Conservation (phyloP, 2,888 invertebrate genomes). For the Cheilosia grossa region DNA sequence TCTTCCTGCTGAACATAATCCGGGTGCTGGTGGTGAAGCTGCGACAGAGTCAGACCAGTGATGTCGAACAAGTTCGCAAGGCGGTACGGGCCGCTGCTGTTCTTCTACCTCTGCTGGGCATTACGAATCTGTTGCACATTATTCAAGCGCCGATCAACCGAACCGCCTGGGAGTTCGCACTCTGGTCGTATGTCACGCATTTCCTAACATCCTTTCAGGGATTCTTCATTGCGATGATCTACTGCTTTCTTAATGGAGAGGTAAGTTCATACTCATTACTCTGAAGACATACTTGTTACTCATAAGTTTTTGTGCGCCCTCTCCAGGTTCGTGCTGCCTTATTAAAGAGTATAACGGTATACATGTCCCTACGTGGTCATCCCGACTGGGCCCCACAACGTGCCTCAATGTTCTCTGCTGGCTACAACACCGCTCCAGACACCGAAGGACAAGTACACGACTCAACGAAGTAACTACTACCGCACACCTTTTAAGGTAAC, state of each 20-base stretch:
- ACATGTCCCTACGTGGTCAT: conserved; percentile 83
- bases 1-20: conserved; percentile 91
- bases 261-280: conserved; percentile 83
- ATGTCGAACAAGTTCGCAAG: conserved; percentile 90
- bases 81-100: conserved; percentile 91
- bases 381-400: conserved; percentile 82
- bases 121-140: conserved; percentile 90
- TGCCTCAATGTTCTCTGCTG: conserved; percentile 82
- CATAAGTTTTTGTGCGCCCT: not conserved
- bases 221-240: conserved; percentile 90
- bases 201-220: conserved; percentile 94
- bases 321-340: conserved; percentile 83
- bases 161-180: conserved; percentile 88
- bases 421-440: conserved; percentile 82
- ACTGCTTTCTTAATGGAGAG: conserved; percentile 93
- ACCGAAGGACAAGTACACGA: conserved; percentile 80
- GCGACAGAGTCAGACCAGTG: conserved; percentile 88
- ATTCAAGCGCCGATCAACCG: conserved; percentile 87
- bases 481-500: not conserved
- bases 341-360: conserved; percentile 83
- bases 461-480: conserved; percentile 76
- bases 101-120: conserved; percentile 91
- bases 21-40: conserved; percentile 90
- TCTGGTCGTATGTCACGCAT: conserved; percentile 92
- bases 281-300: not conserved